Evolutionary conservation across 2,797 vertebrate genomes (phyloP).

Genomic region (Microhierax caerulescens): DNA sequence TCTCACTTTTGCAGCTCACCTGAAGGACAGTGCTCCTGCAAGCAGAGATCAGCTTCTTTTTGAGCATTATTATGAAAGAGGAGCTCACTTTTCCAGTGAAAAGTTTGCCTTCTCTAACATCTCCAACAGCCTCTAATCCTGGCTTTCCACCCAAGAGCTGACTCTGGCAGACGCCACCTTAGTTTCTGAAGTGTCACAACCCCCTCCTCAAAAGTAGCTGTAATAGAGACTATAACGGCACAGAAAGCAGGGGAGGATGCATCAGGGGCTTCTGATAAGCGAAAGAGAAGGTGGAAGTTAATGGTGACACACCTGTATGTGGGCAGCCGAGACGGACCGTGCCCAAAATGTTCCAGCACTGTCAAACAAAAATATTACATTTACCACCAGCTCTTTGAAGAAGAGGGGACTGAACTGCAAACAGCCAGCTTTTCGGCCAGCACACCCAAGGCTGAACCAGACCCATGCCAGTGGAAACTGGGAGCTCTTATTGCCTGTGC

Average conservation of each 20-base stretch:
- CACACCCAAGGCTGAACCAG: no score
- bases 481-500: neutral
- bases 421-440: neutral
- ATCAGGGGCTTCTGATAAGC: neutral
- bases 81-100: neutral
- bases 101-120: neutral
- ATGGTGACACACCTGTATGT: neutral
- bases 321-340: neutral
- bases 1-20: neutral
- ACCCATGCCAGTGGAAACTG: neutral
- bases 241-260: neutral
- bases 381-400: neutral
- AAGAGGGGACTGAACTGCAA: neutral
- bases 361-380: accelerated
- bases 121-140: neutral
- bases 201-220: neutral
- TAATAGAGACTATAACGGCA: neutral
- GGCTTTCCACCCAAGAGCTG: neutral
- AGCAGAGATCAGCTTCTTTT: neutral
- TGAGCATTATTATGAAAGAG: neutral
- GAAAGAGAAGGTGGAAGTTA: neutral
- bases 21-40: neutral
- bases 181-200: neutral
- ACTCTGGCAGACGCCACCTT: neutral
- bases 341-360: neutral